Evolutionary conservation across 2,797 vertebrate genomes (phyloP).

Genomic region (Coregonus suidteri): DNA sequence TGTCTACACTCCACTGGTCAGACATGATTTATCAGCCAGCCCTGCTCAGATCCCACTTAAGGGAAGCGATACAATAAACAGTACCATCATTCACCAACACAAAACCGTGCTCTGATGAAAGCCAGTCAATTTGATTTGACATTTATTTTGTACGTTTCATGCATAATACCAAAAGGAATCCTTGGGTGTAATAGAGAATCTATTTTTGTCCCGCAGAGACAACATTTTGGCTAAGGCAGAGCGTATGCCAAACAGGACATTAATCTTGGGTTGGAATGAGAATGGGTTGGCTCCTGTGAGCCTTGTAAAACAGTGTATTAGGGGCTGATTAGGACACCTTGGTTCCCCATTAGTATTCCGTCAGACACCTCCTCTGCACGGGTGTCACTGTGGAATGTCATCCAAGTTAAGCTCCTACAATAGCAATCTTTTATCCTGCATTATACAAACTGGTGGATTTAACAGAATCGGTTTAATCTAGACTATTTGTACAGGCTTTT

Average conservation of each 20-base stretch:
- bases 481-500: too few species aligned
- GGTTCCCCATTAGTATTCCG: slow-evolving; percentile 58
- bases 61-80: background rate
- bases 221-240: background rate
- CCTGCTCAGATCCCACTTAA: background rate
- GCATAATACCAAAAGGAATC: too few species aligned
- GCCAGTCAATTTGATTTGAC: too few species aligned
- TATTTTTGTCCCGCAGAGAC: slow-evolving; percentile 16
- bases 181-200: background rate
- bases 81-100: background rate
- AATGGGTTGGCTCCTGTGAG: slow-evolving; percentile 32
- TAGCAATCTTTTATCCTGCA: background rate
- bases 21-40: slow-evolving; percentile 14
- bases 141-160: too few species aligned
- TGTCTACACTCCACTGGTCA: slow-evolving; percentile 18
- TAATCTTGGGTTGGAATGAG: slow-evolving; percentile 24
- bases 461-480: background rate
- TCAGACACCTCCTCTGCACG: slow-evolving; percentile 29
- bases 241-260: slow-evolving; percentile 16
- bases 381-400: slow-evolving; percentile 32
- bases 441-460: background rate
- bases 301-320: slow-evolving; percentile 1
- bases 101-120: background rate
- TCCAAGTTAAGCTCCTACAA: background rate
- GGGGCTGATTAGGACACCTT: slow-evolving; percentile 42